Evolutionary conservation across 1,140 invertebrate genomes (phyloP).

Genomic region (Diachasma alloeum): DNA sequence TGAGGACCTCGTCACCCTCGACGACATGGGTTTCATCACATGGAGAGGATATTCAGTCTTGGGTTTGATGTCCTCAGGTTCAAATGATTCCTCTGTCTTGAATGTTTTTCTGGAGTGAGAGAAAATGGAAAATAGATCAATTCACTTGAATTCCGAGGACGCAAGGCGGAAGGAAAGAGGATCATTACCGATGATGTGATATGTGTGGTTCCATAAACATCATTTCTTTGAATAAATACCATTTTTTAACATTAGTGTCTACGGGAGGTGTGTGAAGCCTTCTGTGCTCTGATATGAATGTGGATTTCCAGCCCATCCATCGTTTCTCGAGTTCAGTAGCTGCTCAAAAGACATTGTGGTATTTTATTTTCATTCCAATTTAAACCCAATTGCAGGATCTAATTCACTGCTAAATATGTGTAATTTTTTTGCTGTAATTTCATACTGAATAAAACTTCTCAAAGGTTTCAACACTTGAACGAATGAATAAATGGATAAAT

Average conservation of each 20-base stretch:
- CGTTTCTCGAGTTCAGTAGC: neutral
- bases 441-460: too few relatives aligned
- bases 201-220: neutral
- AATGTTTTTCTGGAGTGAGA: neutral
- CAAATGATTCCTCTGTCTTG: neutral
- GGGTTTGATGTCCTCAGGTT: neutral
- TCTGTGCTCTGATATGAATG: neutral
- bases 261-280: neutral
- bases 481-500: too few relatives aligned
- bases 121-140: neutral
- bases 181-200: neutral
- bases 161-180: neutral
- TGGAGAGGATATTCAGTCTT: neutral
- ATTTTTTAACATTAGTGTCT: neutral
- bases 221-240: neutral
- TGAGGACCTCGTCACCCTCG: too few relatives aligned
- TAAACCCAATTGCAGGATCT: neutral
- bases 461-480: too few relatives aligned
- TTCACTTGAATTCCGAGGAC: neutral
- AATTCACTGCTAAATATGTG: too few relatives aligned
- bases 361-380: neutral
- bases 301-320: neutral
- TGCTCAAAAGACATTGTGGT: neutral
- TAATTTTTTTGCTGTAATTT: too few relatives aligned
- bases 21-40: too few relatives aligned